Base-by-base conservation (phyloP, 2,113 vertebrate genomes). In the Clarias gariepinus region DNA sequence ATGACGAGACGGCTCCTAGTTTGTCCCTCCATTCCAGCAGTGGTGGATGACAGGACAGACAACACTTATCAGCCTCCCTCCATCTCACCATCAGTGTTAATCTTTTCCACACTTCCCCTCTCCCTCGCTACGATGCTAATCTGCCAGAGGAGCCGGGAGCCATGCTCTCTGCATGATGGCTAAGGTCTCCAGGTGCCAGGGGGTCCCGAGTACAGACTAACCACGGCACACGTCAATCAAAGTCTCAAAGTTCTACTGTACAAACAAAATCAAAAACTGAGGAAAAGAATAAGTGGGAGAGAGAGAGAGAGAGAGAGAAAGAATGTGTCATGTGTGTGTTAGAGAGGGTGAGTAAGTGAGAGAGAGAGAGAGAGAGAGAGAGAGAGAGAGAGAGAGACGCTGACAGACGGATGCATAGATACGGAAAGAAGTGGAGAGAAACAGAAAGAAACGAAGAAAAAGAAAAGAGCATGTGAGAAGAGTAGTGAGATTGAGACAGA, bases 141-240 rank as follows among this genome's bases (percentile, higher is more conserved):
- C 79, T 83, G 87, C 55, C 36, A 68, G 73, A 88, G 71, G 78
- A 82, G 58, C 33, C 41, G 79, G 85, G 78, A 61, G 21, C 57
- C 71, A 66, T 47, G 73, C 0, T 74, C 84, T 84, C 68, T 87
- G 90, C 60, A 55, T 83, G 85, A 69, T 33, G 77, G 77, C 52
- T 80, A 58, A 10, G 10, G 83, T 63, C 81, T 63, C 53, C 58
- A 76, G 33, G 81, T 86, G 86, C 89, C 88, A 85, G 81, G 84
- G 85, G 86, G 64, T 83, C 87, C 87, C n/a, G 52, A 82, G 85
- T 76, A 53, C 33, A 11, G 28, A 64, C 77, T 80, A 78, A 83
- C 86, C 16, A 58, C 33, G 16, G 66, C 61, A 64, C 84, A 82
- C 60, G 90, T 88, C 90, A 89, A 53, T 90, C 90, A 88, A 76